Evolutionary conservation across 2,797 vertebrate species (phyloP).

Genomic region (Trichosurus vulpecula): DNA sequence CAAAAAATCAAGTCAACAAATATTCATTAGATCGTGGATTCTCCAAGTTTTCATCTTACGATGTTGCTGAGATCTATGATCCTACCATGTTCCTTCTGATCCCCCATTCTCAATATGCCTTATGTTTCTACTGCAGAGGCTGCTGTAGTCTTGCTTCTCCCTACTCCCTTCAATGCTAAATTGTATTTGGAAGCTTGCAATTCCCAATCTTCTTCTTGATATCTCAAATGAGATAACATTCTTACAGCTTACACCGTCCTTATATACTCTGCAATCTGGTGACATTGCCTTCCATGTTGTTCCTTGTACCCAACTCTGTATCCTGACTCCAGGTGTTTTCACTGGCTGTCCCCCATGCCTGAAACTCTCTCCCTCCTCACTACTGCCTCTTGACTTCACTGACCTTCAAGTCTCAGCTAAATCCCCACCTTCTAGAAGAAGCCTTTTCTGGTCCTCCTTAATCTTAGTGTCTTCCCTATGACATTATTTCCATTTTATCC

Average conservation of each 20-base stretch:
- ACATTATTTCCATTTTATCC: neutral
- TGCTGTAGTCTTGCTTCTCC: neutral
- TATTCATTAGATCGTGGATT: neutral
- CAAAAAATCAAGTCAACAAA: neutral
- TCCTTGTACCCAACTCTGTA: neutral
- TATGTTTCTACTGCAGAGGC: neutral
- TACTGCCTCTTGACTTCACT: neutral
- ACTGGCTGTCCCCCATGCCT: neutral
- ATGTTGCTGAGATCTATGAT: neutral
- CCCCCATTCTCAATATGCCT: neutral
- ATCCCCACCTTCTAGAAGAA: neutral
- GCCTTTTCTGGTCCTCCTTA: neutral
- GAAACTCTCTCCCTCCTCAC: neutral
- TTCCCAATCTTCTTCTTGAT: neutral
- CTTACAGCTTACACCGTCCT: neutral
- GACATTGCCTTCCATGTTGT: neutral
- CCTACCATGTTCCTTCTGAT: neutral
- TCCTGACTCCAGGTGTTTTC: neutral
- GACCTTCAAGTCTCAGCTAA: neutral
- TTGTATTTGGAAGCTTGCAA: neutral
- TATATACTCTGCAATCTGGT: neutral
- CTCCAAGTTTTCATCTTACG: neutral
- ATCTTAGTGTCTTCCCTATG: neutral
- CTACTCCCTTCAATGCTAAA: neutral
- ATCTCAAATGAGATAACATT: neutral